Evolutionary conservation across 1,140 invertebrate species (phyloP).

Genomic region (Drosophila micromelanica): DNA sequence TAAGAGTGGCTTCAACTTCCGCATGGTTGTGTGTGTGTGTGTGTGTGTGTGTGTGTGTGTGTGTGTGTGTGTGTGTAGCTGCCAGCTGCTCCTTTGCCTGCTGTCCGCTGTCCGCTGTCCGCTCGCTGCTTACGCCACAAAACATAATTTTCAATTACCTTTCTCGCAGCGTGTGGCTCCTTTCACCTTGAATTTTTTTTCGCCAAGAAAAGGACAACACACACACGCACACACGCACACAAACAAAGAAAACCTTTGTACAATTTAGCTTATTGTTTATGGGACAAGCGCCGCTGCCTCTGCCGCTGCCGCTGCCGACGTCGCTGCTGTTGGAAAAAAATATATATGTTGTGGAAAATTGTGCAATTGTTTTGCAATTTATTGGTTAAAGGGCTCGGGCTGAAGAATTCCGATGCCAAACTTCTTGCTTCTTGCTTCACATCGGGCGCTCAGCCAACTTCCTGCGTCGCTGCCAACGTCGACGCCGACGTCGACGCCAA

Average conservation of each 20-base stretch:
- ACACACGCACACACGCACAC: conserved; percentile 27
- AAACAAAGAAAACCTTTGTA: conserved; percentile 43
- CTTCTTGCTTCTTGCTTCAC: too few species aligned
- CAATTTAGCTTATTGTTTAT: conserved; percentile 77
- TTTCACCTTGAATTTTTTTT: conserved; percentile 73
- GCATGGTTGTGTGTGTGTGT: not conserved
- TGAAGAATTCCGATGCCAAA: too few species aligned
- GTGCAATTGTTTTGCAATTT: conserved; percentile 83
- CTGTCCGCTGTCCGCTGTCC: conserved; percentile 5
- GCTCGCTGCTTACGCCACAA: conserved; percentile 69
- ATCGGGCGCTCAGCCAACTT: conserved; percentile 13
- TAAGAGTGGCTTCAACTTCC: not conserved
- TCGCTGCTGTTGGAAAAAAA: conserved; percentile 23
- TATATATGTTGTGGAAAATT: conserved; percentile 80
- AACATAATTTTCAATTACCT: conserved; percentile 83
- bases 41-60: conserved; percentile 13
- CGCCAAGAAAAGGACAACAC: conserved; percentile 78
- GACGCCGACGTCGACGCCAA: conserved; percentile 9
- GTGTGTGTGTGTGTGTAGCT: conserved; percentile 43
- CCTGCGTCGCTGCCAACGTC: conserved; percentile 26
- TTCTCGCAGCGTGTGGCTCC: conserved; percentile 79
- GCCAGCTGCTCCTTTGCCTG: conserved; percentile 17
- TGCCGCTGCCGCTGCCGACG: conserved; percentile 12
- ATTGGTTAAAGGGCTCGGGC: conserved; percentile 68
- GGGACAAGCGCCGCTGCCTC: conserved; percentile 58